Conservation (phyloP, 2,888 invertebrate genomes). For the Drosophila niveifrons region DNA sequence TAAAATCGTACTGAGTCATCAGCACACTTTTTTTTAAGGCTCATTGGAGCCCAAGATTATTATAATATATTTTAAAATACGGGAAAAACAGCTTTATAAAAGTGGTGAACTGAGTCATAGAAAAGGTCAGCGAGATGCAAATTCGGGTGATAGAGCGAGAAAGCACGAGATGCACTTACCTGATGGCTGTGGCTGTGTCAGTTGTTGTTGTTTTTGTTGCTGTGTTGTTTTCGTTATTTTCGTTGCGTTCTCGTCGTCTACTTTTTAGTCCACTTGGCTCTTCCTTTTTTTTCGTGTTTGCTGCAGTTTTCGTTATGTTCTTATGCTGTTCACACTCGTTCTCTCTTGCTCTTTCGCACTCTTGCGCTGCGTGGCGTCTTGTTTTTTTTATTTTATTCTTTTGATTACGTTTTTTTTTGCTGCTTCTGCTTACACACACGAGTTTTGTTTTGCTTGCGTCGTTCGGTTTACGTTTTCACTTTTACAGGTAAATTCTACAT, state of each 20-base stretch:
- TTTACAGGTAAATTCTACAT: slow-evolving; percentile 74
- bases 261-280: slow-evolving; percentile 41
- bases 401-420: slow-evolving; percentile 29
- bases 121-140: slow-evolving; percentile 34
- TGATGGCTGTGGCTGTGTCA: slow-evolving; percentile 51
- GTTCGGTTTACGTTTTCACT: slow-evolving; percentile 80
- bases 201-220: slow-evolving; percentile 42
- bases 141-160: slow-evolving; percentile 15
- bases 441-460: slow-evolving; percentile 78
- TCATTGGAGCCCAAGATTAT: slow-evolving; percentile 1
- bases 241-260: slow-evolving; percentile 34
- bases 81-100: slow-evolving; percentile 8
- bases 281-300: slow-evolving; percentile 37
- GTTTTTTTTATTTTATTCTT: slow-evolving; percentile 17
- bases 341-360: slow-evolving; percentile 17
- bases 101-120: slow-evolving; percentile 40
- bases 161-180: slow-evolving; percentile 57
- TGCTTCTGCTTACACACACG: slow-evolving; percentile 64
- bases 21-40: slow-evolving; percentile 1
- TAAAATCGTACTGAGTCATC: slow-evolving; percentile 42
- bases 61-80: slow-evolving; percentile 2
- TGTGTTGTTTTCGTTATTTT: slow-evolving; percentile 31
- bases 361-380: slow-evolving; percentile 22
- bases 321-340: slow-evolving; percentile 35
- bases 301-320: slow-evolving; percentile 59